These are phyloP conservation scores for Drosophila kepulauana DNA, from an alignment of 1,140 invertebrate genomes.

Conservation along the genomic window DNA sequence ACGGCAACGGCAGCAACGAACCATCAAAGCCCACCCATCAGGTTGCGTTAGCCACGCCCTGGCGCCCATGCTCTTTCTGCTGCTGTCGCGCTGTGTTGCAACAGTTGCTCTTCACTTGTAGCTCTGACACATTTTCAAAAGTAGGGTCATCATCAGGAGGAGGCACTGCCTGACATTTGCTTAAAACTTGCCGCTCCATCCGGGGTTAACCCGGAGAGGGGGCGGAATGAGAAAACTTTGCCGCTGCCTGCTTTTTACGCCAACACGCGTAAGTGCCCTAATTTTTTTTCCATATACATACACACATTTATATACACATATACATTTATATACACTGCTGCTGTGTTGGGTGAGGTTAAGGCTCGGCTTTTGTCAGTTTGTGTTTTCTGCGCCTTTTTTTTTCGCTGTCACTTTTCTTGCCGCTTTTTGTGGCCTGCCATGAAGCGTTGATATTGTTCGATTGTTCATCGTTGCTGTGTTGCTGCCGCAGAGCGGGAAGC, in stretches of 20 bases:
- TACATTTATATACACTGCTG: slow-evolving; percentile 1
- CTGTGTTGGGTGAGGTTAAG: slow-evolving; percentile 16
- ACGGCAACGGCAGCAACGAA: slow-evolving; percentile 31
- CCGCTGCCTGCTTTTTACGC: slow-evolving; percentile 62
- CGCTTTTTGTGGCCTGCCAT: slow-evolving; percentile 53
- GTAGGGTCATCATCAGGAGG: slow-evolving; percentile 76
- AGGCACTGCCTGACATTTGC: slow-evolving; percentile 69
- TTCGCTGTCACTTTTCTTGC: slow-evolving; percentile 10
- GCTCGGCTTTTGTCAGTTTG: slow-evolving; percentile 33
- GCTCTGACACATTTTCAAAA: slow-evolving; percentile 81
- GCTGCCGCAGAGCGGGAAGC: neutral
- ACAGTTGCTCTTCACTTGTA: slow-evolving; percentile 81
- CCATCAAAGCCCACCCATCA: slow-evolving; percentile 48
- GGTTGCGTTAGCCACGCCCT: slow-evolving; percentile 32
- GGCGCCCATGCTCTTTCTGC: slow-evolving; percentile 6
- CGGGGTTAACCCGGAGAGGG: neutral
- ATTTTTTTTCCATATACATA: slow-evolving; percentile 53
- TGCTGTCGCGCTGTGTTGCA: slow-evolving; percentile 51
- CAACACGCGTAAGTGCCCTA: slow-evolving; percentile 79
- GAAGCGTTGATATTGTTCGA: slow-evolving; percentile 78
- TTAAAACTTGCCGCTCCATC: slow-evolving; percentile 65
- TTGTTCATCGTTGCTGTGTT: slow-evolving; percentile 52
- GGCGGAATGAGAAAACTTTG: slow-evolving; percentile 61
- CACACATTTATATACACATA: neutral
- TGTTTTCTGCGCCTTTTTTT: slow-evolving; percentile 7